Percentiles rank a stretch among this genome's conserved stretches.
These are phyloP conservation scores for Empidonax traillii DNA, from an alignment of 2,113 vertebrate genomes.

Conservation along the genomic window DNA sequence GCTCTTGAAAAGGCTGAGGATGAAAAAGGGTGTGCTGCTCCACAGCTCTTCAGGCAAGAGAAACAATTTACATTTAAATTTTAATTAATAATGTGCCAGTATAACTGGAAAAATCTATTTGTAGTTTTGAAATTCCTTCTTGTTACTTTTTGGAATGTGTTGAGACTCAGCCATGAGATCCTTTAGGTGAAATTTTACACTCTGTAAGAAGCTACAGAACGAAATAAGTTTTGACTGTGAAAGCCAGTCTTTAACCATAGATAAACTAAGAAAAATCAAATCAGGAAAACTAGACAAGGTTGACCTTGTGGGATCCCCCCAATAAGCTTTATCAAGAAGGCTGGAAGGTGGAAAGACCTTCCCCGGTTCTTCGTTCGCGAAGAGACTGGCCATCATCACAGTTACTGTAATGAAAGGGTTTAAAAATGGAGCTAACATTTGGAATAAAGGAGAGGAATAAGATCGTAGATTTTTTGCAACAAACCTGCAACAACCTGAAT, in stretches of 20 bases:
- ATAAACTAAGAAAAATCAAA: neutral
- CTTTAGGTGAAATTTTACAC: neutral
- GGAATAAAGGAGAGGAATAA: neutral
- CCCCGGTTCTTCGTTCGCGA: too few relatives aligned
- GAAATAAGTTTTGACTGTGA: neutral
- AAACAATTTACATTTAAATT: neutral
- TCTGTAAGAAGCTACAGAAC: neutral
- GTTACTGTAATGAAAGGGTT: rapidly evolving
- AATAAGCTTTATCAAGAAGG: neutral
- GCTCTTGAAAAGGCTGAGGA: neutral
- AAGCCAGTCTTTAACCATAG: neutral
- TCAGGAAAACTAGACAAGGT: neutral
- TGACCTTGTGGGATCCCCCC: neutral
- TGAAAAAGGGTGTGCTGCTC: neutral
- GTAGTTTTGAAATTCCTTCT: neutral
- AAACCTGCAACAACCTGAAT: neutral
- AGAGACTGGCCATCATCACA: too few relatives aligned
- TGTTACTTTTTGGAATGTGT: neutral
- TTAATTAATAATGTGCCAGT: neutral
- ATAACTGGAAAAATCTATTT: neutral
- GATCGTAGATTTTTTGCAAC: neutral
- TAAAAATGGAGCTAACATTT: neutral
- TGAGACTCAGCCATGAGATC: neutral
- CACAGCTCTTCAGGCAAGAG: neutral
- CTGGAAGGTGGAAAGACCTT: too few relatives aligned